Conservation (phyloP, 2,113 vertebrate genomes). For the Marmota flaviventris region DNA sequence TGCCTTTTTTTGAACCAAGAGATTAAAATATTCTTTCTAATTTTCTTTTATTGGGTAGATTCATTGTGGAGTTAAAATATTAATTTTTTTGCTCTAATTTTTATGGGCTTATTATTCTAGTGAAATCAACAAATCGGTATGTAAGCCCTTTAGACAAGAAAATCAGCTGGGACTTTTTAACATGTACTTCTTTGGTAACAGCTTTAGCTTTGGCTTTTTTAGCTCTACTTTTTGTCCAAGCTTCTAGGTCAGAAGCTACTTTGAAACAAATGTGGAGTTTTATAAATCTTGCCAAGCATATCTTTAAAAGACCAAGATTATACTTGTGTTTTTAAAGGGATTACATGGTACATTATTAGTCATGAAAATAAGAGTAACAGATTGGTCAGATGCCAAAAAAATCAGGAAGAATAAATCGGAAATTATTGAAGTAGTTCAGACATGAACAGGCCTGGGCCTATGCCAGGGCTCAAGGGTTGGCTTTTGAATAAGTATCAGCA, state of each 20-base stretch:
- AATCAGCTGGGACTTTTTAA: not conserved
- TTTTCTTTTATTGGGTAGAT: not conserved
- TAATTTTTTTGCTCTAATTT: conserved; percentile 45
- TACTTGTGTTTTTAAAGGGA: not conserved
- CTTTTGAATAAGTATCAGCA: not conserved
- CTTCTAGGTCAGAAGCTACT: not conserved
- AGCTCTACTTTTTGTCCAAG: not conserved
- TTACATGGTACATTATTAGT: conserved; percentile 38
- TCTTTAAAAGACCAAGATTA: conserved; percentile 28
- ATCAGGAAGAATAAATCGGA: not conserved
- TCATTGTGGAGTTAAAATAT: not conserved
- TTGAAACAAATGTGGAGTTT: not conserved
- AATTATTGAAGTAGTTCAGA: not conserved
- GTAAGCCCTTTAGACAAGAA: not conserved
- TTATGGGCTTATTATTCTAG: conserved; percentile 16
- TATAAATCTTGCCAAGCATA: not conserved
- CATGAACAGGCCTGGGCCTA: not conserved
- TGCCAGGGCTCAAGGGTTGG: not conserved
- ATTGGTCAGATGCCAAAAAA: not conserved
- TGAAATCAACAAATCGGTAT: conserved; percentile 12
- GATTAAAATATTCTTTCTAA: not conserved
- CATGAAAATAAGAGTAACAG: conserved; percentile 40
- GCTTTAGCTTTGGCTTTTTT: not conserved
- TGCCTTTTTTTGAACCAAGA: conserved; percentile 32
- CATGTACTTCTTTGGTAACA: not conserved